Percentiles rank a stretch among this genome's conserved stretches.
Conservation (phyloP, 2,113 vertebrate species). For the Mesoclemmys tuberculata region DNA sequence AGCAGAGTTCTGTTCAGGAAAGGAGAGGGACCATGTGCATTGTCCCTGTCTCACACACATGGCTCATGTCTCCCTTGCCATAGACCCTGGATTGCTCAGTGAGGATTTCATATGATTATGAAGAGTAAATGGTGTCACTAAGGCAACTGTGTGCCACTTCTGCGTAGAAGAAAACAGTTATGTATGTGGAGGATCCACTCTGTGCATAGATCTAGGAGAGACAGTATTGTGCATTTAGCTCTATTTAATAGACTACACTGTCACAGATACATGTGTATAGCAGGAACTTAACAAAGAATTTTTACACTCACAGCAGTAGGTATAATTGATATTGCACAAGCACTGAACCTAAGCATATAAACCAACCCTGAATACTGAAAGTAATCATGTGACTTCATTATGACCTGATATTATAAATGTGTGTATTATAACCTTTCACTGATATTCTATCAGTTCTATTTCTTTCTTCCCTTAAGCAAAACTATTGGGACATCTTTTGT, state of each 20-base stretch:
- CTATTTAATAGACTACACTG: background rate
- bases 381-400: too few relatives aligned
- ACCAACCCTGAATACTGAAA: too few relatives aligned
- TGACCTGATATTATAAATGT: too few relatives aligned
- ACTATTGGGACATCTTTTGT: background rate
- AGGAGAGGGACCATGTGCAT: background rate
- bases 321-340: too few relatives aligned
- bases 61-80: background rate
- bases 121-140: background rate
- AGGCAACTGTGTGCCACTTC: background rate
- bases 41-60: background rate
- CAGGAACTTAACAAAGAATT: too few relatives aligned
- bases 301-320: too few relatives aligned
- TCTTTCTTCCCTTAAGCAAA: background rate
- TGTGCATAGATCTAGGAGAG: background rate
- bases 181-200: background rate
- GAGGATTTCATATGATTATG: too few relatives aligned
- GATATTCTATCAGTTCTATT: too few relatives aligned
- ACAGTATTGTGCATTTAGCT: background rate
- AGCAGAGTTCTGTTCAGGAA: background rate
- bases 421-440: too few relatives aligned
- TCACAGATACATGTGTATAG: background rate
- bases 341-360: too few relatives aligned
- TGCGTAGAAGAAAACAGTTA: background rate
- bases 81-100: background rate